Evolutionary conservation across 1,140 invertebrate species (phyloP), one percentile per base, ranked within the genome.

Genomic region (Eupeodes corollae): DNA sequence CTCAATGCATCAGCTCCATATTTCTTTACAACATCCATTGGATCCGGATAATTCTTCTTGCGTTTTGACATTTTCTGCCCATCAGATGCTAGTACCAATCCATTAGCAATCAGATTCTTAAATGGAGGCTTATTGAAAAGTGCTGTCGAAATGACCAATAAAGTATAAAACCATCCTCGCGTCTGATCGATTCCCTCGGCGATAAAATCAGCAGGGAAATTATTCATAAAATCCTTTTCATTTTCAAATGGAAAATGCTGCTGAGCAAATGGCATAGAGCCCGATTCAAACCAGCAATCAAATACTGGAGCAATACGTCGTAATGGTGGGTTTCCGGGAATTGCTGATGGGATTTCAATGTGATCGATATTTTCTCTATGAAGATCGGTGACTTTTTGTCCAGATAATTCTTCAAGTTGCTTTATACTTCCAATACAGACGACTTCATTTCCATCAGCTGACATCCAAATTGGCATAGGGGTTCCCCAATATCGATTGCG

Each of bases 261-360:
- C 70, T 98, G 93, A 3, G 94, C 94, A 61, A 94, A 98, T 3
- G 97, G 97, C 97, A 99, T 99, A 5, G 91, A 93, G 8, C 96
- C 97, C 14, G 92, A 97, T 69, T 99, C 97, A 73, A 99, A 99
- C 97, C 97, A 99, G 68, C 97, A 99, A 71, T 99, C 97, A 74
- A 99, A 99, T 0, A 99, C 97, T 72, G 99, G 94, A 5, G 83
- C 65, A 18, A 99, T 80, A 50, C 97, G 77, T 48, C 76, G 79
- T 13, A 99, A 69, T 12, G 85, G 82, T 13, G 90, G 87, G 48
- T 84, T 77, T 15, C 91, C 91, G 3, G 83, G 79, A 21, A 82
- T 77, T 38, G 72, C 73, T 1, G 95, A 99, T 3, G 95, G 94
- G 61, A 99, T 99, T 52, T 86, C 89, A 41, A 99, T 73, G 54